Base-by-base conservation (phyloP, 2,113 vertebrate species). In the Ictalurus punctatus region DNA sequence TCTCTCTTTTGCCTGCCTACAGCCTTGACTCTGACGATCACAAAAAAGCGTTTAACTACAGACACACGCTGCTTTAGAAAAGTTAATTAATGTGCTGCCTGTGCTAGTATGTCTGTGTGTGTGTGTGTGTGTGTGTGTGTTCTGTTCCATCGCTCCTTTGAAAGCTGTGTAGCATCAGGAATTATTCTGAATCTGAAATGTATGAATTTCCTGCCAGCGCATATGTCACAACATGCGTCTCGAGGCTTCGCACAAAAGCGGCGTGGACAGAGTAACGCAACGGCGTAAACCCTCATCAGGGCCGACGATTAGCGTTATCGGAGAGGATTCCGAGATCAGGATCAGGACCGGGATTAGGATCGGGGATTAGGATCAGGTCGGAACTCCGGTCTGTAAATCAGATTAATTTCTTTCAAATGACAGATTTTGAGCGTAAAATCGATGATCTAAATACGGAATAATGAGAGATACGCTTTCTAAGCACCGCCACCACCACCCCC, bases 1-100 rank as follows among this genome's bases (percentile, higher is more conserved):
- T 80, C 74, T 86, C 73, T 89, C 65, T 61, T 69, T 76, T 59
- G 40, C 80, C 81, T 80, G 54, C 52, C 48, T 61, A 30, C 84
- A 88, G 91, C 92, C 92, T 92, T 91, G 92, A 89, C 89, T 87
- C 73, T 87, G 84, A 92, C 74, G 87, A 86, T 91, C 84, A 65
- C 89, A 48, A 48, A 85, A 90, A 82, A 82, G 12, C 81, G 83
- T 91, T 93, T 85, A 87, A 90, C 92, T 85, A 80, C 83, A 84
- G 86, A 90, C 88, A 90, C 90, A 91, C 78, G 85, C 89, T 90
- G 88, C 89, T 87, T 88, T 83, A 91, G 73, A 86, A 83, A 90
- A 86, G 90, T 87, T 89, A 89, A 91, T 92, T 89, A 92, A 87
- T 84, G 74, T 80, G 83, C 85, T 92, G 76, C 73, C 44, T 87